Base-by-base conservation (phyloP, 2,888 invertebrate species). In the Coremacera marginata region DNA sequence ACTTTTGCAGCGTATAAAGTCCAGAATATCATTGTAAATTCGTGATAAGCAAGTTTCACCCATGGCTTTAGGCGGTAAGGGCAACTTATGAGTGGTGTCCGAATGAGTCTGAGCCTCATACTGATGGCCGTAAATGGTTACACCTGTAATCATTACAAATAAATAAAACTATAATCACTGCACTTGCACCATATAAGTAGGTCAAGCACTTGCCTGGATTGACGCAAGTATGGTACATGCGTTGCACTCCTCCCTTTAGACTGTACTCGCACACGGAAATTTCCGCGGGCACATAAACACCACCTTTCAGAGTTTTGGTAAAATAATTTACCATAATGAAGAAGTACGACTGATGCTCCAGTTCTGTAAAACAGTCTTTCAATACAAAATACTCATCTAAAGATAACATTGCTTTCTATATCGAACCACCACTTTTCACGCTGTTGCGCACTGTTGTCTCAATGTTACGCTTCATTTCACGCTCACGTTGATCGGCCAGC, bases 231-330 rank as follows among this genome's bases (percentile, higher is more conserved):
- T 88, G 88, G 51, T 85, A 89, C 0, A 83, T 83, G 62, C 90
- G 89, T 57, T 83, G 83, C 0, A 90, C 83, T 0, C 92, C 92
- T 2, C 89, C 81, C 62, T 87, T 81, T 0, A 92, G 79, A 0
- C 90, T 90, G 81, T 90, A 92, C 80, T 90, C 86, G 16, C 88
- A 87, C 0, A 92, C 79, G 0, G 91, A 90, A 60, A 92, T 87
- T 84, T 92, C 92, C 0, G 91, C 92, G 0, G 92, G 92, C 19
- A 88, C 85, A 81, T 90, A 91, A 1, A 86, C 77, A 0, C 82
- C 83, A 1, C 79, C 81, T 3, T 82, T 81, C 0, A 80, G 51
- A 0, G 84, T 84, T 78, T 86, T 88, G 0, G 83, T 82, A 65
- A 88, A 89, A 72, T 86, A 89, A 27, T 89, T 89, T 0, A 84